Evolutionary conservation across 2,888 invertebrate species (phyloP).

Genomic region (Pomacea canaliculata): DNA sequence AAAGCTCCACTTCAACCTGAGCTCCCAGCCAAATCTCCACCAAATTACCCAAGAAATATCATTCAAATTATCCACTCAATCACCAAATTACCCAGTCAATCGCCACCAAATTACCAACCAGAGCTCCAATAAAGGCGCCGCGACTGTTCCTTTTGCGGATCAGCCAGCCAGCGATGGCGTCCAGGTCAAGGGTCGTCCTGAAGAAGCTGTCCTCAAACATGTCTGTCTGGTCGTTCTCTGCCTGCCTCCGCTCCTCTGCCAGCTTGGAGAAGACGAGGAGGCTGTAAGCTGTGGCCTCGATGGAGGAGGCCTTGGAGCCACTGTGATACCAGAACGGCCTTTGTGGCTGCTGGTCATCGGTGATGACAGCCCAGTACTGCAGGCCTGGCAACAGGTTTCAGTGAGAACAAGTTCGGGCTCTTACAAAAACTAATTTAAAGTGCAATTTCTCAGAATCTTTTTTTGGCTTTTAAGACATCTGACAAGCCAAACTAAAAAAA

Average conservation of each 20-base stretch:
- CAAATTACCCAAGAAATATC: too few species aligned
- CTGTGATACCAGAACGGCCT: conserved; percentile 33
- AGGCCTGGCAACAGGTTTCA: conserved; percentile 18
- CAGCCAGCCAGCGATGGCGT: conserved; percentile 37
- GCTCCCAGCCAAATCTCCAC: too few species aligned
- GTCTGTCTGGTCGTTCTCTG: not conserved
- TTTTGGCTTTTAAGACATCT: too few species aligned
- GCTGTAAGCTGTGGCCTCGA: conserved; percentile 35
- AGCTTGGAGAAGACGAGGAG: conserved; percentile 27
- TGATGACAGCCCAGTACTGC: conserved; percentile 27
- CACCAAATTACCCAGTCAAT: not conserved
- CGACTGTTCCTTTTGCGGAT: conserved; percentile 31
- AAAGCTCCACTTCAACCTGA: too few species aligned
- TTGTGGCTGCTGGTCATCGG: conserved; percentile 7
- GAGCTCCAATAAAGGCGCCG: conserved; percentile 35
- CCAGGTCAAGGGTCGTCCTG: conserved; percentile 2
- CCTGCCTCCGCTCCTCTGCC: not conserved
- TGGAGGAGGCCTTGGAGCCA: conserved; percentile 30
- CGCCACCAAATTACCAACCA: not conserved
- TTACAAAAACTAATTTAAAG: too few species aligned
- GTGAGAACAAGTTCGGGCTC: not conserved
- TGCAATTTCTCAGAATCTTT: too few species aligned
- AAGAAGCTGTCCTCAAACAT: not conserved
- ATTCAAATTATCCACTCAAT: not conserved
- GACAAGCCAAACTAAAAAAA: too few species aligned